A percentile compares a stretch with the other conserved stretches of the same genome.
Conservation (phyloP, 2,113 vertebrate species). For the Cricetomys ansorgei region DNA sequence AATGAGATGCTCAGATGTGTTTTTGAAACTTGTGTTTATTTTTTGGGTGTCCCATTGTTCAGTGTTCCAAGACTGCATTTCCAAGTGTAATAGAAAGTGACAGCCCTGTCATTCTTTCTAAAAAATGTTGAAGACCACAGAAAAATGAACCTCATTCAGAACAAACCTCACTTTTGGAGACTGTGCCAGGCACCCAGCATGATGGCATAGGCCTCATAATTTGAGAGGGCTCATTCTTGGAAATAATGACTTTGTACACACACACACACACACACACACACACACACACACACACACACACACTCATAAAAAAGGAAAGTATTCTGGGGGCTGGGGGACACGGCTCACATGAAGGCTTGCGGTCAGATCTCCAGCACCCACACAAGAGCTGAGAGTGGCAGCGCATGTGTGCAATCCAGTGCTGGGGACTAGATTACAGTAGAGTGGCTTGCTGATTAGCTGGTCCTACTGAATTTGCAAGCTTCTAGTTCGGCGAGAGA, state of each 20-base stretch:
- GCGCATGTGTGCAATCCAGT: too few relatives aligned
- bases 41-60: constrained; percentile 45
- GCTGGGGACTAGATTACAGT: background rate
- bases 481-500: background rate
- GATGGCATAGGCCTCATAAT: background rate
- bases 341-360: background rate
- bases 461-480: background rate
- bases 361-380: background rate
- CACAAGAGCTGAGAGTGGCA: too few relatives aligned
- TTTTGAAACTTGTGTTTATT: constrained; percentile 63
- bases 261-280: background rate
- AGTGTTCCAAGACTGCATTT: constrained; percentile 51
- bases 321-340: background rate
- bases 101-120: constrained; percentile 41
- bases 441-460: background rate
- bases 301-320: background rate
- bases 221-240: background rate
- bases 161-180: background rate
- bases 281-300: background rate
- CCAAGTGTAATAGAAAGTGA: constrained; percentile 66
- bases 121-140: background rate
- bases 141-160: constrained; percentile 12
- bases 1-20: constrained; percentile 47
- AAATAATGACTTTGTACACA: constrained; percentile 48
- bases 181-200: background rate